Percentiles rank a stretch among this genome's conserved stretches.
Conservation (phyloP, 2,113 vertebrate genomes). For the Gobiocypris rarus region DNA sequence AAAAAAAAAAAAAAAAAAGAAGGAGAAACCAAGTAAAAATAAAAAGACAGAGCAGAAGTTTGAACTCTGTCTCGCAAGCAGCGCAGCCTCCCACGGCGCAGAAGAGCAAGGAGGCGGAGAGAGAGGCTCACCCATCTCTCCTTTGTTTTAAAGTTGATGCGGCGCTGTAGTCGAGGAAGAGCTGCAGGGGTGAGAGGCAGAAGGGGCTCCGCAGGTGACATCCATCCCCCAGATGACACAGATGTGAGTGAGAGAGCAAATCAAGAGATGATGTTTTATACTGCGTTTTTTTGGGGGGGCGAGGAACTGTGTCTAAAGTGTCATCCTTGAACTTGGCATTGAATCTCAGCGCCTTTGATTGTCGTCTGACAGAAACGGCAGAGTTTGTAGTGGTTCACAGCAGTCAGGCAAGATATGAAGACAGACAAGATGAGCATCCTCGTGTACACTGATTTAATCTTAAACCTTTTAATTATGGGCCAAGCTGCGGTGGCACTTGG, state of each 20-base stretch:
- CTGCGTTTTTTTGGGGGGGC: background rate
- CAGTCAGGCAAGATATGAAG: background rate
- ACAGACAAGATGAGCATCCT: background rate
- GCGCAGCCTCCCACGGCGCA: constrained; percentile 61
- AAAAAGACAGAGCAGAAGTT: constrained; percentile 54
- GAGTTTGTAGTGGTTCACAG: background rate
- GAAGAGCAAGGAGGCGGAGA: constrained; percentile 53
- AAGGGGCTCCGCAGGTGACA: constrained; percentile 3
- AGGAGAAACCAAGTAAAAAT: constrained; percentile 44
- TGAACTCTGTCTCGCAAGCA: constrained; percentile 66
- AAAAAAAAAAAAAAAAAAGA: background rate
- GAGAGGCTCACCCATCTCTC: constrained; percentile 40
- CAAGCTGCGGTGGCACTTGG: background rate
- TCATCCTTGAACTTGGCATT: constrained; percentile 13
- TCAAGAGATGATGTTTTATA: constrained; percentile 28
- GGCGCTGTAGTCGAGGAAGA: constrained; percentile 50
- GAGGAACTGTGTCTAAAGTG: constrained; percentile 32
- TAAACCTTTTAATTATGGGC: background rate
- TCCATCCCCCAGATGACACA: constrained; percentile 30
- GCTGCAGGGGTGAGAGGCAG: constrained; percentile 30
- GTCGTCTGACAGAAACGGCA: background rate
- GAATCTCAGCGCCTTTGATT: constrained; percentile 6
- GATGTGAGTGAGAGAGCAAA: constrained; percentile 41
- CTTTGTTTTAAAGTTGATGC: constrained; percentile 55
- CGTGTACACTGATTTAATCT: background rate